These are phyloP conservation scores for Ricordea florida DNA, from an alignment of 92 coral and sea anemone species.

Conservation along the genomic window DNA sequence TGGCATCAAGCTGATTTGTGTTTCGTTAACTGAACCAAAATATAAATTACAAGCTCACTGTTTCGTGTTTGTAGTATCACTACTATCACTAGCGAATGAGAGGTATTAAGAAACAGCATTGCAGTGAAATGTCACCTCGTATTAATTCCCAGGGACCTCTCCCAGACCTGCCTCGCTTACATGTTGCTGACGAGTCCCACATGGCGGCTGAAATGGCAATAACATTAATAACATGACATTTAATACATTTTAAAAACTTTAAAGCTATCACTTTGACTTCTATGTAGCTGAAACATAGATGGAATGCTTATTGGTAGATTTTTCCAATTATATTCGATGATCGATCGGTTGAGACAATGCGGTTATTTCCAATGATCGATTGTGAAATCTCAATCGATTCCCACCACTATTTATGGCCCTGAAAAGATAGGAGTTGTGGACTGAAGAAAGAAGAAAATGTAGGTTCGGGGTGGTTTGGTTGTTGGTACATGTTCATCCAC, in stretches of 20 bases:
- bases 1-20: conserved; percentile 29
- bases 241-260: not conserved
- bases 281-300: too few relatives aligned
- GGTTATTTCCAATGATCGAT: too few relatives aligned
- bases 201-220: conserved; percentile 14
- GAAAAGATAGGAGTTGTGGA: too few relatives aligned
- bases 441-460: too few relatives aligned
- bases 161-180: conserved; percentile 8
- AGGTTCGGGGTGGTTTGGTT: too few relatives aligned
- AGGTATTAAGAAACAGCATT: conserved; percentile 12
- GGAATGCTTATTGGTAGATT: not conserved
- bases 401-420: too few relatives aligned
- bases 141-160: conserved; percentile 23
- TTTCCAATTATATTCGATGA: not conserved
- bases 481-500: too few relatives aligned
- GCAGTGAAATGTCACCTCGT: not conserved
- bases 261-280: too few relatives aligned
- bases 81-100: conserved; percentile 18
- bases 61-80: not conserved
- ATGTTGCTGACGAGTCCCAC: conserved; percentile 45
- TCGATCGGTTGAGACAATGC: conserved; percentile 13
- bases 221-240: too few relatives aligned
- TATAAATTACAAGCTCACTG: conserved; percentile 40
- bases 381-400: too few relatives aligned
- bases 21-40: conserved; percentile 55